Evolutionary conservation across 2,888 invertebrate species (phyloP), one percentile per base, ranked within the genome.

Genomic region (Drosophila falleni): DNA sequence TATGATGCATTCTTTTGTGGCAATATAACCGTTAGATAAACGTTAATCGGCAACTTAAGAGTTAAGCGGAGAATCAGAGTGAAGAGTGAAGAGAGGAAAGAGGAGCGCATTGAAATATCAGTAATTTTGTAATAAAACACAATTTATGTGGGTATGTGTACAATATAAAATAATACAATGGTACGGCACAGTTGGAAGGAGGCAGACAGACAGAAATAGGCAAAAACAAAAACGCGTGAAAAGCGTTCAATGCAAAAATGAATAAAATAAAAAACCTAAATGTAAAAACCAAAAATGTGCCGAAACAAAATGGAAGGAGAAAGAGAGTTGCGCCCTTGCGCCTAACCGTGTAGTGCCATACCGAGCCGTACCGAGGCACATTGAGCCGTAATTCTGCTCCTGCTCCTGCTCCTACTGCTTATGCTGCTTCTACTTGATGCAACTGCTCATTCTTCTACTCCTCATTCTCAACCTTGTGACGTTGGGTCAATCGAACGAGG

Each of bases 81-180:
- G n/a, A 29, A 10, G 16, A 15, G 10, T n/a, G 13, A 23, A 19
- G 13, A 47, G 54, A 26, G 23, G 13, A n/a, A 0, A 26, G 13
- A 44, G 16, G 16, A 9, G 1, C 19, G 69, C 77, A 82, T 83
- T 46, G 68, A 66, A 80, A 77, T 75, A 72, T 80, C 72, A 68
- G 79, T 84, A 89, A 85, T 87, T 76, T 74, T 71, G 76, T 78
- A 89, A 87, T 87, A 78, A 71, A 89, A 74, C 62, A 71, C 76
- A 87, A 89, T 87, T 80, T 73, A 87, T 81, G 80, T 78, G 80
- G 55, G 42, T 31, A 67, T 61, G 8, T 29, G 29, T 29, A 29
- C 29, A 29, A 71, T 50, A 49, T 49, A 54, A 62, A 69, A 73
- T 47, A 63, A 59, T 31, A 55, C 62, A 70, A 42, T 26, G 49